phyloP scores from a whole-genome alignment of 2,888 invertebrate species.

The Drosophila nigritarsus region DNA sequence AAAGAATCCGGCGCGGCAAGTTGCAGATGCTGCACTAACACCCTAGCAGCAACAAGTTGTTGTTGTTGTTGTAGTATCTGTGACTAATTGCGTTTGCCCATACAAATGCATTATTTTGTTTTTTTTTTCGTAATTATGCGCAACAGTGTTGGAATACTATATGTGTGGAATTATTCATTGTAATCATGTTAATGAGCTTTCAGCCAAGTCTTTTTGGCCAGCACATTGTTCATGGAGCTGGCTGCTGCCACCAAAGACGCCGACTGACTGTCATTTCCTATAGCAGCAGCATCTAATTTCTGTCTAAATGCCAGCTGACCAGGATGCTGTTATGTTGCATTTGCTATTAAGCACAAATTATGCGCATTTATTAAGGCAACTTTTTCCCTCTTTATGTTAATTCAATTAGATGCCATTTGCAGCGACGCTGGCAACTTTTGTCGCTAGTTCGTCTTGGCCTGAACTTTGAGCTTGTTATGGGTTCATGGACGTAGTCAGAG shows the following conservation, averaged over 20 bases:
- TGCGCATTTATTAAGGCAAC: constrained; percentile 64
- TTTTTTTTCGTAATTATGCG: constrained; percentile 73
- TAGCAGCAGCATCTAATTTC: constrained; percentile 34
- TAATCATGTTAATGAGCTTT: constrained; percentile 76
- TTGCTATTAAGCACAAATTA: constrained; percentile 43
- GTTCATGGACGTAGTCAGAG: neutral
- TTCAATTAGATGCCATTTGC: constrained; percentile 72
- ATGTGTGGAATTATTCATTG: constrained; percentile 65
- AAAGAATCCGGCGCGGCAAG: constrained; percentile 63
- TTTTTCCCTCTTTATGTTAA: constrained; percentile 67
- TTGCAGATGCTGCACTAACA: constrained; percentile 57
- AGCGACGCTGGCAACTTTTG: constrained; percentile 26
- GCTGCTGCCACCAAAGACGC: constrained; percentile 25
- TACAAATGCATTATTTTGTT: constrained; percentile 64
- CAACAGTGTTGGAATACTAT: constrained; percentile 55
- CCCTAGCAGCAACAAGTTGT: constrained; percentile 18
- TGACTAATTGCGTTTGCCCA: constrained; percentile 76
- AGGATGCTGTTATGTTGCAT: constrained; percentile 48
- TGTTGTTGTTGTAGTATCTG: constrained; percentile 50
- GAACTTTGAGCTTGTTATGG: constrained; percentile 4
- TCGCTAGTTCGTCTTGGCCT: constrained; percentile 26
- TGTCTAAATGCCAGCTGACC: constrained; percentile 67
- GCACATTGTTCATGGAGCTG: constrained; percentile 28
- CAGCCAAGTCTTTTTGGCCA: constrained; percentile 22
- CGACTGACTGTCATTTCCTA: constrained; percentile 55